phyloP scores from a whole-genome alignment of 2,797 vertebrate genomes.

The Channa striata region DNA sequence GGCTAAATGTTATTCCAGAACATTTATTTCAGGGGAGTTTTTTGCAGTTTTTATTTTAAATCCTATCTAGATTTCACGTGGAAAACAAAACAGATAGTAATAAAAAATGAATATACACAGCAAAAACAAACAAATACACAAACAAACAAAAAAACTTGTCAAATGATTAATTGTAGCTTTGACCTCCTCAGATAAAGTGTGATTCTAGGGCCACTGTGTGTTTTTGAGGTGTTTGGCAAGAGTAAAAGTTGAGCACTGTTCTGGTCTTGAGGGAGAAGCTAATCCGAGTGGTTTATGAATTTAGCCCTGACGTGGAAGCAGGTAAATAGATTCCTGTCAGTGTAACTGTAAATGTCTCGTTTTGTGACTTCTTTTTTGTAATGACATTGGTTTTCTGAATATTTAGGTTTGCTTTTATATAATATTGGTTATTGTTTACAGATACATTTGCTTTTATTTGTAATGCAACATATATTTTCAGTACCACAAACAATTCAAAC shows the following conservation, averaged over 20 bases:
- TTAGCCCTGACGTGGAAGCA: constrained; percentile 37
- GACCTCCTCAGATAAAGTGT: neutral
- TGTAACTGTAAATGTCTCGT: constrained; percentile 4
- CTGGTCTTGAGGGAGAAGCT: constrained; percentile 24
- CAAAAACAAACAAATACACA: too few relatives aligned
- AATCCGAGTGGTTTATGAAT: constrained; percentile 52
- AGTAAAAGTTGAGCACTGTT: constrained; percentile 24
- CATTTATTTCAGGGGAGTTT: neutral
- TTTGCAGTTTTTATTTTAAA: constrained; percentile 6
- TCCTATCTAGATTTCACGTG: constrained; percentile 17
- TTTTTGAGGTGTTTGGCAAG: constrained; percentile 2
- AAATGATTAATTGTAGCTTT: neutral
- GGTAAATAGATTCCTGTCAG: constrained; percentile 38
- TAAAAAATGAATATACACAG: neutral
- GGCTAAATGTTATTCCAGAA: neutral
- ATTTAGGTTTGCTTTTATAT: neutral
- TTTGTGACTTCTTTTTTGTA: constrained; percentile 8
- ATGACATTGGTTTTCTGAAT: constrained; percentile 20
- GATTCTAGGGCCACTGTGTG: constrained; percentile 6
- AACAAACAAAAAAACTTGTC: neutral
- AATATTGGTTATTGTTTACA: neutral
- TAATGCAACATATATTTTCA: neutral
- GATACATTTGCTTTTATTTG: neutral
- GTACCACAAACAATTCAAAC: neutral
- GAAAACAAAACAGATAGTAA: neutral